Evolutionary conservation across 2,113 vertebrate species (phyloP).

Genomic region (Girardinichthys multiradiatus): DNA sequence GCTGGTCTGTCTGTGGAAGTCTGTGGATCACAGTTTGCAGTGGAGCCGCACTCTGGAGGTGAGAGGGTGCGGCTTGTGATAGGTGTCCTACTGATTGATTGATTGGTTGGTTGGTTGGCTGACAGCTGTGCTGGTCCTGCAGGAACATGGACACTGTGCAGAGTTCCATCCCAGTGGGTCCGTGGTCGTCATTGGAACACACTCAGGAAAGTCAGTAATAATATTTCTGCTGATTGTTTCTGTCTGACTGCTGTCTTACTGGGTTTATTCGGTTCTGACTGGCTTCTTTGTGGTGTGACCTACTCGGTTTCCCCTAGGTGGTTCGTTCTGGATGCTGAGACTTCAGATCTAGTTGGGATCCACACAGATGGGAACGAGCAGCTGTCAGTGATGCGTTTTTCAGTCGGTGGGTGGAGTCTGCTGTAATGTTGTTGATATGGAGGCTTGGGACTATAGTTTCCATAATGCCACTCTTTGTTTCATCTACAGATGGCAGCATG

Average conservation of each 20-base stretch:
- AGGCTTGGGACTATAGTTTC: conserved; percentile 3
- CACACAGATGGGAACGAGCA: conserved; percentile 98
- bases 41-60: conserved; percentile 95
- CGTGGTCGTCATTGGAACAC: conserved; percentile 95
- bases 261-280: neutral
- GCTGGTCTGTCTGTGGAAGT: conserved; percentile 95
- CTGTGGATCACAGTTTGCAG: conserved; percentile 88
- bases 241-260: neutral
- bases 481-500: conserved; percentile 87
- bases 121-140: neutral
- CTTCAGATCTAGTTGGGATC: conserved; percentile 93
- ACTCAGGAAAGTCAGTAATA: conserved; percentile 92
- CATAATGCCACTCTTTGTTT: conserved; percentile 25
- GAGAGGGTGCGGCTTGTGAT: neutral
- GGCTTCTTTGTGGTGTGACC: neutral
- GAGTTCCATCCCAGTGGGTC: conserved; percentile 97
- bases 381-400: conserved; percentile 97
- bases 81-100: neutral
- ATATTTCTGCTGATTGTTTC: neutral
- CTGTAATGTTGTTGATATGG: too few species aligned
- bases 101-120: neutral
- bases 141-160: conserved; percentile 98
- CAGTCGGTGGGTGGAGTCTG: conserved; percentile 84
- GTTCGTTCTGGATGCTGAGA: conserved; percentile 96
- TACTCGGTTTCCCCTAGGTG: conserved; percentile 80